A percentile compares a stretch with the other conserved stretches of the same genome.
Conservation (phyloP, 1,140 invertebrate species). For the Ephestia elutella region DNA sequence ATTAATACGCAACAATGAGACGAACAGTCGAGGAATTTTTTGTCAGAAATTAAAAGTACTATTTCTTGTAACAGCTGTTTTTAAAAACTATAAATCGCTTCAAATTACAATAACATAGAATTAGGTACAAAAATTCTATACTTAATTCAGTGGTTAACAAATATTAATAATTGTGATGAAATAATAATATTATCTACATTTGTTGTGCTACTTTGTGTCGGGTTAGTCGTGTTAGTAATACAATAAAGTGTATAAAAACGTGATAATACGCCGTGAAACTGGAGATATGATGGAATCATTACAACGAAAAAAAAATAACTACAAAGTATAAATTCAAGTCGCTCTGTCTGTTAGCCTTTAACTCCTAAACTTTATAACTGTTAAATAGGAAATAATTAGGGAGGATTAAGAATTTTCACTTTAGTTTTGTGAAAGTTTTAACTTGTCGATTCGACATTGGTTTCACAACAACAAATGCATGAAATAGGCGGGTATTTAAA, state of each 20-base stretch:
- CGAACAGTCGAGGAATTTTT: too few relatives aligned
- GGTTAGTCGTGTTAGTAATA: slow-evolving; percentile 12
- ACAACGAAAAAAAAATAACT: too few relatives aligned
- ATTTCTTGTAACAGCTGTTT: too few relatives aligned
- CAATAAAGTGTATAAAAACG: not conserved
- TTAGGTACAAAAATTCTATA: not conserved
- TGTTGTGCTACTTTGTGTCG: slow-evolving; percentile 14
- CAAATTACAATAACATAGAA: not conserved
- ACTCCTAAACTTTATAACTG: too few relatives aligned
- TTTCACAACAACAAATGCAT: not conserved
- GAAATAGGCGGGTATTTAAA: not conserved
- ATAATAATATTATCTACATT: slow-evolving; percentile 12
- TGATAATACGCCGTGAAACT: not conserved
- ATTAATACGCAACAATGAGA: not conserved
- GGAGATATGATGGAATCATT: not conserved
- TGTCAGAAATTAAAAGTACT: too few relatives aligned
- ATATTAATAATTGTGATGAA: slow-evolving; percentile 7
- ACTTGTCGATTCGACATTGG: too few relatives aligned
- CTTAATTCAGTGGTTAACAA: not conserved
- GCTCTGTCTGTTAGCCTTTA: too few relatives aligned
- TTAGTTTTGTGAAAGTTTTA: too few relatives aligned
- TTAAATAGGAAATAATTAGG: too few relatives aligned
- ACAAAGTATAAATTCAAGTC: too few relatives aligned
- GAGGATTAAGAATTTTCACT: too few relatives aligned
- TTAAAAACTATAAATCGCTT: too few relatives aligned